Percentiles rank a stretch among this genome's conserved stretches.
Evolutionary conservation across 2,797 vertebrate genomes (phyloP).

Genomic region (Bovichtus variegatus): DNA sequence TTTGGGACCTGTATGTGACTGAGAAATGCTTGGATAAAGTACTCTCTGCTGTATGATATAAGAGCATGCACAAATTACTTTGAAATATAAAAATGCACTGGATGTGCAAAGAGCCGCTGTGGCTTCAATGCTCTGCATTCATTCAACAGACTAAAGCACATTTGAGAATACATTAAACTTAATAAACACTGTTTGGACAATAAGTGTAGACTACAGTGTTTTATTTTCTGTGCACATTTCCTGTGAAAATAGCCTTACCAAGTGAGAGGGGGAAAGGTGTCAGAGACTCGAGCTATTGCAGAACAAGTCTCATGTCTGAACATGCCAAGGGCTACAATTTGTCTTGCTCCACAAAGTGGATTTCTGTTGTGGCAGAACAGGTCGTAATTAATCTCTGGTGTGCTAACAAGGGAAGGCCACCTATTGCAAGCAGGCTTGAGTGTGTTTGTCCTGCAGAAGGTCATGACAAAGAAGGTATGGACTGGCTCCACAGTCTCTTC

Average conservation of each 20-base stretch:
- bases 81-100: constrained; percentile 9
- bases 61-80: neutral
- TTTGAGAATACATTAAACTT: neutral
- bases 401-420: constrained; percentile 66
- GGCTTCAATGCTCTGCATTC: neutral
- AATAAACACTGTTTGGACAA: neutral
- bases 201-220: neutral
- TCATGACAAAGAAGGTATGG: constrained; percentile 26
- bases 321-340: constrained; percentile 74
- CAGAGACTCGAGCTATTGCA: constrained; percentile 57
- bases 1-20: neutral
- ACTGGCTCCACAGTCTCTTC: neutral
- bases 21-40: constrained; percentile 17
- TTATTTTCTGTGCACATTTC: constrained; percentile 49
- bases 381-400: constrained; percentile 81
- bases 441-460: constrained; percentile 33
- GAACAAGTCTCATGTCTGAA: constrained; percentile 64
- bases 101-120: neutral
- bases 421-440: constrained; percentile 37
- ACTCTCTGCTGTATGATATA: neutral
- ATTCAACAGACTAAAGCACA: constrained; percentile 32
- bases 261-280: constrained; percentile 62
- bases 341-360: constrained; percentile 68
- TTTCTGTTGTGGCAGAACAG: constrained; percentile 70
- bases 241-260: constrained; percentile 50